phyloP scores from a whole-genome alignment of 1,140 invertebrate species.

The Bombus consobrinus region DNA sequence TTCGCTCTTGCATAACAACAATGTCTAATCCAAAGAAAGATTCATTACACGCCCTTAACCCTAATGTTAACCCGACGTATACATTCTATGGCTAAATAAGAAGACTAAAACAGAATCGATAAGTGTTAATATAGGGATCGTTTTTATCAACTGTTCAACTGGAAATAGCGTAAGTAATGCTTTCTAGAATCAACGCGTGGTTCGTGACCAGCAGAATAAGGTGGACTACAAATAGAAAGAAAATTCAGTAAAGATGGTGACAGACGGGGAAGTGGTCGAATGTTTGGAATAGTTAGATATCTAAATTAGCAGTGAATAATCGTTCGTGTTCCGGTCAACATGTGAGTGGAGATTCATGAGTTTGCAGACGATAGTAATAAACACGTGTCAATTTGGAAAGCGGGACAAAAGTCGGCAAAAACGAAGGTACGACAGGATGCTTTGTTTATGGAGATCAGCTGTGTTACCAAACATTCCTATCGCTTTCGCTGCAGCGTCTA shows the following conservation, averaged over 20 bases:
- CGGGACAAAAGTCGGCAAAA: slow-evolving; percentile 52
- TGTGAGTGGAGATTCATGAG: slow-evolving; percentile 69
- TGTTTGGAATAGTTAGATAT: slow-evolving; percentile 73
- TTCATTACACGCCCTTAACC: too few species aligned
- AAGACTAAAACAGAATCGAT: not conserved
- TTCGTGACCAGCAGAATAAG: slow-evolving; percentile 3
- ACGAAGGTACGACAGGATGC: slow-evolving; percentile 72
- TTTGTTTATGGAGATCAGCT: slow-evolving; percentile 82
- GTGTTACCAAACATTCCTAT: slow-evolving; percentile 77
- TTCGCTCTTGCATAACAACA: too few species aligned
- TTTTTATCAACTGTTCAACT: not conserved
- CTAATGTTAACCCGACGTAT: too few species aligned
- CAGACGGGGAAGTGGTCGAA: slow-evolving; percentile 62
- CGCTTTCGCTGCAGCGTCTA: slow-evolving; percentile 63
- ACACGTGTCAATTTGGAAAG: slow-evolving; percentile 51
- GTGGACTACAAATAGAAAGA: slow-evolving; percentile 52
- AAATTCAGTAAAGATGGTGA: slow-evolving; percentile 72
- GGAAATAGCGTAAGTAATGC: too few species aligned
- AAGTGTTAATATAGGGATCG: slow-evolving; percentile 2
- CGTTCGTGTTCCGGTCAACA: slow-evolving; percentile 62
- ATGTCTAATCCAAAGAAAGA: too few species aligned
- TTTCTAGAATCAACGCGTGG: not conserved
- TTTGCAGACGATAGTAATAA: slow-evolving; percentile 53
- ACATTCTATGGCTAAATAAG: not conserved
- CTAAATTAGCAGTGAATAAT: slow-evolving; percentile 74